Evolutionary conservation across 2,113 vertebrate genomes (phyloP), one percentile per base, ranked within the genome.

Genomic region (Oreochromis tanganicae): DNA sequence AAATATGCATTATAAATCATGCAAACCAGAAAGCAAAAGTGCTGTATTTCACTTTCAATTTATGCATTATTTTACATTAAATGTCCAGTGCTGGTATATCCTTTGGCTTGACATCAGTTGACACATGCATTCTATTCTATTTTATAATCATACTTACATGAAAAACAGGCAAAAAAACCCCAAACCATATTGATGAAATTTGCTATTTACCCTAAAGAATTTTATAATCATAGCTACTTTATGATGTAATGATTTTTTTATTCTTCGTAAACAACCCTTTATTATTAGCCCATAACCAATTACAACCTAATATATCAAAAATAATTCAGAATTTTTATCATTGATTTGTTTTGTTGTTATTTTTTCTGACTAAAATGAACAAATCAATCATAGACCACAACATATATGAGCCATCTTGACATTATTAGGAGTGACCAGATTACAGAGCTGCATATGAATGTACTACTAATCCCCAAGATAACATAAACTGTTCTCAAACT

Each of bases 91-190:
- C 4, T 73, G 68, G 9, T 48, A 48, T 17, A 27, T 43, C 21
- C 4, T 73, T 16, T 6, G 21, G 13, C 38, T 27, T 43, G 3
- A 73, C 21, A 27, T 46, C 48, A 50, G 16, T 17, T 50, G 17
- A 17, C 16, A 50, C 7, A 19, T 52, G 7, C 4, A 21, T 54
- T 54, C n/a, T 54, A n/a, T 54, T 55, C 4, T 4, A 55, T 55
- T 55, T 10, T 46, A 19, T 75, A 19, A 19, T 78, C 24, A 8
- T 78, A 29, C 9, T 32, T 50, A 50, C 6, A 32, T 75, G 8
- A 27, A 27, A 73, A 73, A 46, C 36, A 41, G 27, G 41, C 7
- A 24, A 41, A 68, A 13, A 38, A 38, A 4, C 0, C 0, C 0
- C 24, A 10, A 66, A 38, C n/a, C 14, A 7, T 8, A 32, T 4